These are phyloP conservation scores for Bovichtus variegatus DNA, from an alignment of 2,797 vertebrate genomes.

Conservation along the genomic window DNA sequence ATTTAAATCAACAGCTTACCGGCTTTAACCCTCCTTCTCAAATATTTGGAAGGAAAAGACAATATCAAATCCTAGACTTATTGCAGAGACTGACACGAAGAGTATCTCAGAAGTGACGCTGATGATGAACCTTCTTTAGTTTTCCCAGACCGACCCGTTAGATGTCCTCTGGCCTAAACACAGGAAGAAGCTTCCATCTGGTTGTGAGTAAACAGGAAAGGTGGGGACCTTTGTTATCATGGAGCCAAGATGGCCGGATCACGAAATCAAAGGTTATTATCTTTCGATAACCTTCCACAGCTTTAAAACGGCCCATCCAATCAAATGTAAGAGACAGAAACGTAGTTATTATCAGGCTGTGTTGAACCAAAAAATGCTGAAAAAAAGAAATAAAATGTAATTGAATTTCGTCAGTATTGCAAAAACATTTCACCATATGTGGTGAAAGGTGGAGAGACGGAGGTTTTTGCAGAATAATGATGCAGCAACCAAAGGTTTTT, in stretches of 20 bases:
- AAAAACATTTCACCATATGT: neutral
- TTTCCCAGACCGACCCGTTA: conserved; percentile 1
- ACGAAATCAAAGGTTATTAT: conserved; percentile 27
- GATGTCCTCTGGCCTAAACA: conserved; percentile 39
- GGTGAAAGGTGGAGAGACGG: neutral
- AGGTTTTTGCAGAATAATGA: conserved; percentile 14
- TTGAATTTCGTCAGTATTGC: neutral
- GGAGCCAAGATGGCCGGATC: conserved; percentile 36
- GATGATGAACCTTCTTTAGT: neutral
- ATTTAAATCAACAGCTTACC: neutral
- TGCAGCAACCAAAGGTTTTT: neutral
- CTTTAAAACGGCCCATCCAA: neutral
- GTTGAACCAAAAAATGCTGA: neutral
- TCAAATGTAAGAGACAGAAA: conserved; percentile 3
- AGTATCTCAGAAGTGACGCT: conserved; percentile 3
- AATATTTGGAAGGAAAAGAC: neutral
- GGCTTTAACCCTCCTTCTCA: neutral
- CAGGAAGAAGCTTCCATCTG: conserved; percentile 55
- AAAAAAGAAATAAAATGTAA: neutral
- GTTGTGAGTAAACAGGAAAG: conserved; percentile 79
- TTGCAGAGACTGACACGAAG: neutral
- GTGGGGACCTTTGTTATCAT: conserved; percentile 43
- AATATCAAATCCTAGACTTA: neutral
- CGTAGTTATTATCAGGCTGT: neutral
- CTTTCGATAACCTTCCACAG: neutral